Evolutionary conservation across 1,140 invertebrate genomes (phyloP), one percentile per base, ranked within the genome.

Genomic region (Macrosteles quadrilineatus): DNA sequence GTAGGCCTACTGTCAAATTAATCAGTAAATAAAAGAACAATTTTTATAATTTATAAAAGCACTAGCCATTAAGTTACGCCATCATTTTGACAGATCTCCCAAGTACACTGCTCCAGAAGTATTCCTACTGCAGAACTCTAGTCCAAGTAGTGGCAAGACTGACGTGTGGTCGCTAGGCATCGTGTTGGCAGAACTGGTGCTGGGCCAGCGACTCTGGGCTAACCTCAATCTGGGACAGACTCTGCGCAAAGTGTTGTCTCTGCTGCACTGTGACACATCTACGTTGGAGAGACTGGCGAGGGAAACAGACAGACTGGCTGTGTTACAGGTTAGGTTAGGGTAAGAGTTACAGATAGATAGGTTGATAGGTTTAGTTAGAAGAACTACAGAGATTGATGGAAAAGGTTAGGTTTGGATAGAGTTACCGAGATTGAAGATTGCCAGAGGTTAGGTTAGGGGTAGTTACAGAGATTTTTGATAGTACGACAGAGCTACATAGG

Each of bases 111-210:
- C 95, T 57, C 96, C 96, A 1, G 96, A 98, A 83, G 88, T 92
- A 53, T 85, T 95, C 77, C 77, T 92, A 14, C 75, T 73, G 55
- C 32, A 68, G 67, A 66, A 71, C 32, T 67, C 55, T 67, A 69
- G 43, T 25, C 69, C 72, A 73, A 76, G 76, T 69, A 87, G 90
- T 31, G 84, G 85, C 2, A 91, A 94, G 81, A 88, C 88, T 47
- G 96, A 98, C 83, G 85, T 95, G 6, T 98, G 96, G 96, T 91
- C 94, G 1, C 81, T 97, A 67, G 96, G 94, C 53, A 90, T 98
- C 27, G 89, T 98, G 47, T 77, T 97, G 31, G 82, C 91, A 2
- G 94, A 98, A 81, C 78, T 93, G 14, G 80, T 90, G 73, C 80
- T 94, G 59, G 75, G 81, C 73, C 75, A 80, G 75, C 83, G 85